Evolutionary conservation across 2,888 invertebrate species (phyloP), one percentile per base, ranked within the genome.

Genomic region (Eristalinus aeneus): DNA sequence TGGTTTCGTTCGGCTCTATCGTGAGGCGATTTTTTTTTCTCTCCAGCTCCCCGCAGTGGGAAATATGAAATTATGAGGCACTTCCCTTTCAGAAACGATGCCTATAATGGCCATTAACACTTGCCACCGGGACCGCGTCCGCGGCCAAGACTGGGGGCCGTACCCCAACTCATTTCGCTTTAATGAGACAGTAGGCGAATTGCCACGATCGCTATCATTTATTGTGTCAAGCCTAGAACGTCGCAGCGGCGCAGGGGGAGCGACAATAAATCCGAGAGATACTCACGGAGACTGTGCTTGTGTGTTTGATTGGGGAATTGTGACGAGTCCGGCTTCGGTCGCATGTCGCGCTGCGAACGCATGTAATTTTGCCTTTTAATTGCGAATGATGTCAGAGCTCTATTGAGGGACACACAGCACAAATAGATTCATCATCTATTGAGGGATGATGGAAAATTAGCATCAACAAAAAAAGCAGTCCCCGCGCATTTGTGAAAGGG

Each of bases 351-450:
- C 72, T 27, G 69, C 63, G 79, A 80, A 72, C 73, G 73, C 72
- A 54, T 65, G 73, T 22, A 81, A 77, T 86, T 82, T 73, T 78
- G 46, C 8, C 16, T 73, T 86, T 82, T 82, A 69, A 86, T 86
- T 78, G 82, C 77, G 60, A 86, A 74, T 78, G 86, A 86, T 86
- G 86, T 86, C 86, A 82, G 86, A 56, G 54, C 53, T 69, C 76
- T 80, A 72, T 80, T 74, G 22, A 54, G 56, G 53, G 56, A 71
- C 23, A 36, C 22, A 34, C 6, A 22, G 3, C 36, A 34, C 6
- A 22, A 10, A 23, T 27, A 46, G 6, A 27, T 39, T n/a, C 34
- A 27, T 56, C 20, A 22, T 23, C 22, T 39, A 4, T n/a, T 11
- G n/a, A 32, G 46, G 58, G 36, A 54, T 22, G 54, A 27, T 27